Evolutionary conservation across 2,888 invertebrate species (phyloP).

Genomic region (Troglohyphantes excavatus): DNA sequence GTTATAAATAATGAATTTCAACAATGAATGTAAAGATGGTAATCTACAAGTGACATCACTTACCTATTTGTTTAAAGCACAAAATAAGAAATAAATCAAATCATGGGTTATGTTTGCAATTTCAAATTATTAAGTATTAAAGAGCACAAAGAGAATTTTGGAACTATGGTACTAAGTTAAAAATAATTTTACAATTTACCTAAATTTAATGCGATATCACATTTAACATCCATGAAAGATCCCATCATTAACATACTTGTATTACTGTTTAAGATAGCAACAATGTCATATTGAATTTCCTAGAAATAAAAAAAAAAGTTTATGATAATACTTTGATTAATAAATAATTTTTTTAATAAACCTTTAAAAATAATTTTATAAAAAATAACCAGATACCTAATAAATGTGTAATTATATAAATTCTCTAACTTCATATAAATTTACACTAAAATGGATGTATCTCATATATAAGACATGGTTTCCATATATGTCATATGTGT

Average conservation of each 20-base stretch:
- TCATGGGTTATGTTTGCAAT: neutral
- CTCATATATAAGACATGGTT: too few relatives aligned
- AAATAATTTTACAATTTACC: constrained; percentile 21
- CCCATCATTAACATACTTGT: constrained; percentile 58
- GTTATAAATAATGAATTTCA: neutral
- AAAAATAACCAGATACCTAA: too few relatives aligned
- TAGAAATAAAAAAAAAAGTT: too few relatives aligned
- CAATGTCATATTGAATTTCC: constrained; percentile 34
- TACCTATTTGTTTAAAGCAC: too few relatives aligned
- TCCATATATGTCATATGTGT: too few relatives aligned
- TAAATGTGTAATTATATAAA: too few relatives aligned
- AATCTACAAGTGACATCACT: neutral
- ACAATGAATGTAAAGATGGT: neutral
- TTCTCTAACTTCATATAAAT: too few relatives aligned
- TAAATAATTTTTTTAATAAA: too few relatives aligned
- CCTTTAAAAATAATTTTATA: too few relatives aligned
- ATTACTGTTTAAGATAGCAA: constrained; percentile 45
- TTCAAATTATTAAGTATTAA: neutral
- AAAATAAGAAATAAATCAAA: too few relatives aligned
- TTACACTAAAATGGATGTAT: too few relatives aligned
- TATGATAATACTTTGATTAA: too few relatives aligned
- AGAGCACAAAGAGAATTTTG: neutral
- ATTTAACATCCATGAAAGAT: constrained; percentile 37
- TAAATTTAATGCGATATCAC: constrained; percentile 60
- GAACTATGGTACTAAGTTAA: neutral